These are phyloP conservation scores for Plestiodon gilberti DNA, from an alignment of 2,113 vertebrate genomes.

Conservation along the genomic window DNA sequence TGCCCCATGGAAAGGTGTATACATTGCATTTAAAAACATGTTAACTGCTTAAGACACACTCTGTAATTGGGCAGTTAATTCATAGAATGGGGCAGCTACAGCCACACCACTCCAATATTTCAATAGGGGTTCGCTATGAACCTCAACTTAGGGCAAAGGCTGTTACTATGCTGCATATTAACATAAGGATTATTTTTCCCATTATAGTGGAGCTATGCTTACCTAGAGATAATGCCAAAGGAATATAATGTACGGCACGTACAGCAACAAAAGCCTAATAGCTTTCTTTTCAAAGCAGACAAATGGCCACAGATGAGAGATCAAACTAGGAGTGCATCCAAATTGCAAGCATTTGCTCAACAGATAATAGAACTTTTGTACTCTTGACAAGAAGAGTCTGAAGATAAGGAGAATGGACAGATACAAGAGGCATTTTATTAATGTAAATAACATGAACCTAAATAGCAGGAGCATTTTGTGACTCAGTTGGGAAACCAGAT, in stretches of 20 bases:
- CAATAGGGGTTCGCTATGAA: background rate
- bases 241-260: background rate
- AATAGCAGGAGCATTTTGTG: background rate
- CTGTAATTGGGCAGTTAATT: background rate
- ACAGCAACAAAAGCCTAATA: constrained; percentile 19
- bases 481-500: background rate
- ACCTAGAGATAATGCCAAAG: background rate
- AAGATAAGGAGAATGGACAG: background rate
- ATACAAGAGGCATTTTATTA: background rate
- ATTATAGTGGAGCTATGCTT: background rate
- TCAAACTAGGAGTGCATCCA: constrained; percentile 38
- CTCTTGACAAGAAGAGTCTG: background rate
- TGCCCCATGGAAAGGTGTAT: too few species aligned
- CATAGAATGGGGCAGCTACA: background rate
- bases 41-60: background rate
- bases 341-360: constrained; percentile 14
- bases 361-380: constrained; percentile 34
- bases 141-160: background rate
- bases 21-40: background rate
- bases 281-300: constrained; percentile 35
- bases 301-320: constrained; percentile 20
- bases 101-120: background rate
- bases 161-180: background rate
- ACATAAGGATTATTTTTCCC: background rate
- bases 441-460: constrained; percentile 15